Evolutionary conservation across 1,140 invertebrate species (phyloP), one percentile per base, ranked within the genome.

Genomic region (Drosophila murphyi): DNA sequence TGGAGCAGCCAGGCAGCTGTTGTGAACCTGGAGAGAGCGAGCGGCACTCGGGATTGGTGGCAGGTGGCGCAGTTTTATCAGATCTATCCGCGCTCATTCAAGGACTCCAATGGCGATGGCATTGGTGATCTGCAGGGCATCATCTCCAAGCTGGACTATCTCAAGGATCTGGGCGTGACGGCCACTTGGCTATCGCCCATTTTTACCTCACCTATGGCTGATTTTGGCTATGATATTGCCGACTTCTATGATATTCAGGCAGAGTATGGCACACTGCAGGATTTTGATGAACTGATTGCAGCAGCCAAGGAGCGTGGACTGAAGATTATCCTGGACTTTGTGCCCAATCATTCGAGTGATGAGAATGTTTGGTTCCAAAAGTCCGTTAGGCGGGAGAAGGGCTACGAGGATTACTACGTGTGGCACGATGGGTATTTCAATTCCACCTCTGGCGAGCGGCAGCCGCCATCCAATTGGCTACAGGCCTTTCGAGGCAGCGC

Each of bases 261-360:
- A 0, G 93, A 95, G 64, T 96, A 96, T 70, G 97, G 97, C 7
- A 95, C 94, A 0, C 93, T 97, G 77, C 93, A 94, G 28, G 96
- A 97, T 85, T 96, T 98, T 63, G 94, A 96, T 57, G 80, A 93
- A 3, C 91, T 98, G n/a, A 87, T 96, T 0, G 89, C 92, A 12
- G 93, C 93, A 63, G 95, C 95, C 4, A 94, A 95, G 0, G 65
- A 80, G 39, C 63, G 77, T 2, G 82, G 82, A 6, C 57, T 92
- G 5, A 92, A 92, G 62, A 86, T 92, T 10, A 88, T 92, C 10
- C 62, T 92, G 10, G 92, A 92, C 63, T 92, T 92, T 70, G 93
- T 50, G 3, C 96, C 96, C 0, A 97, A 97, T 87, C 96, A 97
- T 81, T 95, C 96, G 0, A 96, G 96, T 56, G 94, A 95, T 48